Evolutionary conservation across 2,888 invertebrate genomes (phyloP), one percentile per base, ranked within the genome.

Genomic region (Agrochola litura): DNA sequence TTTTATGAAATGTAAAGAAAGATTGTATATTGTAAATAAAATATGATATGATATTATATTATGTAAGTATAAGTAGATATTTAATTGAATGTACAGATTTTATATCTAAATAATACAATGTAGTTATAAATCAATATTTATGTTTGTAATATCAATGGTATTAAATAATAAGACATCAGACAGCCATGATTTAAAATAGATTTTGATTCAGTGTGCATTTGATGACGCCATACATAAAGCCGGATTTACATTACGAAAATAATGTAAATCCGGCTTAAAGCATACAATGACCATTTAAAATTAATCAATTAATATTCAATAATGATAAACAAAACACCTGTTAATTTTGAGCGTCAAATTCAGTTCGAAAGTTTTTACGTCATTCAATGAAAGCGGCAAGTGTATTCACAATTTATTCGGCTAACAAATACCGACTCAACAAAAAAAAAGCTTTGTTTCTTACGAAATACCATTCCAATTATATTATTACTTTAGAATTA

Each of bases 31-130:
- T 83, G 72, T 82, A 83, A 83, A 76, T 79, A 79, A 46, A 78
- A 64, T 79, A 73, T 64, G n/a, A 37, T 76, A 52, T 70, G 60
- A 58, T 82, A 67, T 63, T 72, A 68, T 49, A 16, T 30, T n/a
- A n/a, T n/a, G n/a, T n/a, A n/a, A n/a, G 30, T 66, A 6, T 68
- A 75, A 52, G 68, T 72, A 83, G 54, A 72, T 61, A 72, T 75
- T 72, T 58, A 69, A 75, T 64, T 79, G 37, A 60, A 60, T 82
- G 84, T 82, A 82, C 79, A 82, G 68, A 61, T 72, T 82, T 64
- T 54, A 64, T 69, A 72, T 72, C 67, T 69, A 19, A 61, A 60
- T 82, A 49, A n/a, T 60, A 60, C 0, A 19, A 19, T n/a, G 43
- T 60, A 60, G 30, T 70, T 22, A 61, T 76, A 49, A 66, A 19